Evolutionary conservation across 2,113 vertebrate genomes (phyloP).

Genomic region (Jaculus jaculus): DNA sequence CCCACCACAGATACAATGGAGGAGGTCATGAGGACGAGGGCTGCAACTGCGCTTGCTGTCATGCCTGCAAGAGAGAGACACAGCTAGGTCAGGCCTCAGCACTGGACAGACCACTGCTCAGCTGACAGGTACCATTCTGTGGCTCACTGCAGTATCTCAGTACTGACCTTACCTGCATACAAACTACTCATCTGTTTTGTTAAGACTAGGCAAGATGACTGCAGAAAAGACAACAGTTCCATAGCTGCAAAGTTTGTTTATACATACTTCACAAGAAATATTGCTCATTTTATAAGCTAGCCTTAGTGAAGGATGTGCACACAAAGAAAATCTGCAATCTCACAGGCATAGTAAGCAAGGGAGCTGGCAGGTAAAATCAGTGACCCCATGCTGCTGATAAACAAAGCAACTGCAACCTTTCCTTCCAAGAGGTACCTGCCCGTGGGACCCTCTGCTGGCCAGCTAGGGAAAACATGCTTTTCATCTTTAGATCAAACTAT

Average conservation of each 20-base stretch:
- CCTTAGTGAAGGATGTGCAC: not conserved
- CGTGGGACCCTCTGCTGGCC: not conserved
- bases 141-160: not conserved
- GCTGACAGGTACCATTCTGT: not conserved
- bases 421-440: not conserved
- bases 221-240: not conserved
- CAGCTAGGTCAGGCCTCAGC: not conserved
- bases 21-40: slow-evolving; percentile 97
- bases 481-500: slow-evolving; percentile 31
- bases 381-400: not conserved
- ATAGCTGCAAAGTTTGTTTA: not conserved
- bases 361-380: not conserved
- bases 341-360: not conserved
- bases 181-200: not conserved
- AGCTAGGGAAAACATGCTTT: not conserved
- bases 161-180: not conserved
- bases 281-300: not conserved
- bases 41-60: slow-evolving; percentile 97
- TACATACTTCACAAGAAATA: not conserved
- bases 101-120: not conserved
- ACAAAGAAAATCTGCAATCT: not conserved
- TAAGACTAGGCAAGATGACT: not conserved
- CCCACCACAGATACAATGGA: slow-evolving; percentile 97
- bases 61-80: slow-evolving; percentile 90
- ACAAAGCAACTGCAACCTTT: not conserved